Conservation (phyloP, 1,140 invertebrate genomes). For the Portunus trituberculatus region DNA sequence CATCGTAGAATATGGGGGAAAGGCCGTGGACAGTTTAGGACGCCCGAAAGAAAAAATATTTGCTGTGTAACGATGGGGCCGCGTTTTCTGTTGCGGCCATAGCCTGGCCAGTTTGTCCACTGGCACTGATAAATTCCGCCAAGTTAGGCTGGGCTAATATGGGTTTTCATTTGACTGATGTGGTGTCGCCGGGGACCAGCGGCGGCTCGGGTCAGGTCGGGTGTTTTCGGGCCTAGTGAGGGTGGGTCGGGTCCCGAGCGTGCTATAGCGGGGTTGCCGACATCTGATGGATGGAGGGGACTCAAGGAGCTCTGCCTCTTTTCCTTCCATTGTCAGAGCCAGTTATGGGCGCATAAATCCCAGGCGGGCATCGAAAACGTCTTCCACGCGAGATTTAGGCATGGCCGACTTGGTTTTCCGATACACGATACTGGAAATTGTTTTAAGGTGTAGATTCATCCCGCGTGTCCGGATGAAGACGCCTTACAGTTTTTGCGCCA, state of each 20-base stretch:
- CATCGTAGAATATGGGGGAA: slow-evolving; percentile 70
- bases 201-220: slow-evolving; percentile 34
- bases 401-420: slow-evolving; percentile 72
- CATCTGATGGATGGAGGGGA: slow-evolving; percentile 75
- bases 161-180: slow-evolving; percentile 75
- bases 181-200: slow-evolving; percentile 56
- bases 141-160: slow-evolving; percentile 74
- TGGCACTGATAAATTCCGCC: slow-evolving; percentile 74
- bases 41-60: slow-evolving; percentile 75
- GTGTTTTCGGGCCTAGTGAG: slow-evolving; percentile 17
- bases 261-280: slow-evolving; percentile 74
- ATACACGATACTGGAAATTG: slow-evolving; percentile 76
- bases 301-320: slow-evolving; percentile 71
- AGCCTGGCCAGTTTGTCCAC: slow-evolving; percentile 69
- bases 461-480: slow-evolving; percentile 70
- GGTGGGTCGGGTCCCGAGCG: slow-evolving; percentile 63
- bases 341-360: slow-evolving; percentile 75
- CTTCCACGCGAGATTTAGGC: slow-evolving; percentile 68
- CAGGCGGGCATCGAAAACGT: slow-evolving; percentile 74
- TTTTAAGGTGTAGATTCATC: slow-evolving; percentile 75
- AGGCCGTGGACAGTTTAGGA: slow-evolving; percentile 72
- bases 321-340: slow-evolving; percentile 76
- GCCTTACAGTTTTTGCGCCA: slow-evolving; percentile 70
- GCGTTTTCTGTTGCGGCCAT: slow-evolving; percentile 73
- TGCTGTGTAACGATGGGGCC: slow-evolving; percentile 74